phyloP scores from a whole-genome alignment of 1,140 invertebrate species.

The Pseudobourletiella spinata region DNA sequence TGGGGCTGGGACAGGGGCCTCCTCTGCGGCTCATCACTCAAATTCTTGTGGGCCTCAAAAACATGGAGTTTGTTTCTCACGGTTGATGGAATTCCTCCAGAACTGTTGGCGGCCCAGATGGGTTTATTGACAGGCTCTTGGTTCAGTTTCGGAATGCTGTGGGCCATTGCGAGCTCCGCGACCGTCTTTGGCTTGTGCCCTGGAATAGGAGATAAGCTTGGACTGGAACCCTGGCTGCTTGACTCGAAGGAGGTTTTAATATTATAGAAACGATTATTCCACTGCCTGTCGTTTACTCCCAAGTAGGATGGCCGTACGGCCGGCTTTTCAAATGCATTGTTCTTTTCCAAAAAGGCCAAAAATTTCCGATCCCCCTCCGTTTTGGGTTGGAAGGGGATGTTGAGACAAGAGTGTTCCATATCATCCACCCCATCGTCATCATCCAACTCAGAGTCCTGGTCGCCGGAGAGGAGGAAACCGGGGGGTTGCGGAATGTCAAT shows the following conservation, averaged over 20 bases:
- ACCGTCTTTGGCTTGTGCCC: conserved; percentile 19
- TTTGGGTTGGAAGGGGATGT: conserved; percentile 57
- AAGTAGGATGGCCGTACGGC: conserved; percentile 37
- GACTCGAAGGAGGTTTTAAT: conserved; percentile 74
- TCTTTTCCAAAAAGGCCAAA: conserved; percentile 67
- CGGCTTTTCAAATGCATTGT: conserved; percentile 38
- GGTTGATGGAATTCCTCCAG: conserved; percentile 9
- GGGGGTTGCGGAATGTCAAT: conserved; percentile 71
- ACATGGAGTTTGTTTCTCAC: conserved; percentile 29
- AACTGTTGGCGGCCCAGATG: conserved; percentile 17
- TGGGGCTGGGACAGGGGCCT: not conserved
- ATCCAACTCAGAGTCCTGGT: conserved; percentile 43
- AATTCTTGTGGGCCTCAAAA: conserved; percentile 16
- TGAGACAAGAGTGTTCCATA: conserved; percentile 46
- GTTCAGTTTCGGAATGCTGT: not conserved
- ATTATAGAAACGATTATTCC: conserved; percentile 70
- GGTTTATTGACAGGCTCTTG: conserved; percentile 13
- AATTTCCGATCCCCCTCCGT: conserved; percentile 78
- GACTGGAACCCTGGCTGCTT: conserved; percentile 28
- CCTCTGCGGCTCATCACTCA: not conserved
- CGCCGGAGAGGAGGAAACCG: conserved; percentile 45
- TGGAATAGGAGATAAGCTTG: conserved; percentile 28
- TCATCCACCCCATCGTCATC: conserved; percentile 29
- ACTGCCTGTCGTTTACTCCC: conserved; percentile 47
- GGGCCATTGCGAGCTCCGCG: conserved; percentile 21